A percentile compares a stretch with the other conserved stretches of the same genome.
Evolutionary conservation across 2,113 vertebrate genomes (phyloP).

Genomic region (Ictalurus furcatus): DNA sequence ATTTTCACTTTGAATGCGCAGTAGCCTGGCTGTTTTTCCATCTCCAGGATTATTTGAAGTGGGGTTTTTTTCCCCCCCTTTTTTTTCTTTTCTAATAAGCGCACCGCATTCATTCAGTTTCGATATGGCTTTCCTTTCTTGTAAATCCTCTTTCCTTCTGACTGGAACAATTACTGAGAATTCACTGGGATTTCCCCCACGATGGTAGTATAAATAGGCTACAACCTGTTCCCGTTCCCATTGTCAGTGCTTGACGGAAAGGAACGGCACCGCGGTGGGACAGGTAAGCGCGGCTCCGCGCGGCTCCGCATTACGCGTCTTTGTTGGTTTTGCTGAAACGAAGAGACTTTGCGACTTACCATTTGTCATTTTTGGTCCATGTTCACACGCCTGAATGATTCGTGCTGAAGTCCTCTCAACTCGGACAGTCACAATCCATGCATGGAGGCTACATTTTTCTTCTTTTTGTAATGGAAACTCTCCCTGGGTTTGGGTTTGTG

Average conservation of each 20-base stretch:
- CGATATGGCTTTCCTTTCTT: constrained; percentile 47
- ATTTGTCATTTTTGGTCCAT: constrained; percentile 63
- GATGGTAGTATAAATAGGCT: constrained; percentile 37
- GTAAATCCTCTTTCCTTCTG: constrained; percentile 54
- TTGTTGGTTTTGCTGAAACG: not conserved
- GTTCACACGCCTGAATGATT: constrained; percentile 52
- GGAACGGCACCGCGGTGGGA: not conserved
- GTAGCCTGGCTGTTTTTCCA: not conserved
- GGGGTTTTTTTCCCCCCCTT: no score
- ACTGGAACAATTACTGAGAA: constrained; percentile 40
- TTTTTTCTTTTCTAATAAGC: not conserved
- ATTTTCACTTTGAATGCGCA: no score
- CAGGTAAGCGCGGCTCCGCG: constrained; percentile 1
- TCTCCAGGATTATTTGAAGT: not conserved
- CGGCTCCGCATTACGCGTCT: not conserved
- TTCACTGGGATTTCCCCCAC: constrained; percentile 48
- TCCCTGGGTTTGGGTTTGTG: not conserved
- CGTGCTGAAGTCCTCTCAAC: constrained; percentile 24
- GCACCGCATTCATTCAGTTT: constrained; percentile 42
- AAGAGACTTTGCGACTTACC: constrained; percentile 47
- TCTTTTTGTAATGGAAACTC: fast-evolving
- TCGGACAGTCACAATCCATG: not conserved
- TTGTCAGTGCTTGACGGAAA: not conserved
- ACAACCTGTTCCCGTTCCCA: constrained; percentile 3
- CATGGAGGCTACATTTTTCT: constrained; percentile 16